A percentile compares a stretch with the other conserved stretches of the same genome.
Evolutionary conservation across 1,140 invertebrate genomes (phyloP).

Genomic region (Trypoxylus dichotomus): DNA sequence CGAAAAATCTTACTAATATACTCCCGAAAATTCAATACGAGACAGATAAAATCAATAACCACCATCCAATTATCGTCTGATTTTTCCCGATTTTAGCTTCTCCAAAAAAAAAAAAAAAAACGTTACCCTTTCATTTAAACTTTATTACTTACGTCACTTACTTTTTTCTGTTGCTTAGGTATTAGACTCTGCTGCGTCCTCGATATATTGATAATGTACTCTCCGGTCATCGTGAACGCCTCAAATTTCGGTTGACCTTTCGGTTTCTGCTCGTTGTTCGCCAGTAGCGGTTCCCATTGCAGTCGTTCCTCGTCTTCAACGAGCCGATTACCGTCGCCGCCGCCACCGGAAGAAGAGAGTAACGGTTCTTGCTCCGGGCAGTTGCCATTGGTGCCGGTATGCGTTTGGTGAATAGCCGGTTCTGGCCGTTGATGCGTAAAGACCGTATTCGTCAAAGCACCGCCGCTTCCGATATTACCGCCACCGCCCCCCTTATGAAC

Average conservation of each 20-base stretch:
- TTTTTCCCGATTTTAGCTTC: too few relatives aligned
- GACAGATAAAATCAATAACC: too few relatives aligned
- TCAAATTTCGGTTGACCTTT: slow-evolving; percentile 67
- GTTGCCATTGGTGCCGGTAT: slow-evolving; percentile 33
- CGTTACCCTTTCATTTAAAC: neutral
- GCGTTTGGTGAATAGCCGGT: slow-evolving; percentile 42
- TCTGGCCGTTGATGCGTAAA: slow-evolving; percentile 35
- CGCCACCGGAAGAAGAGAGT: slow-evolving; percentile 38
- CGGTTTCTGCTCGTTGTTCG: slow-evolving; percentile 48
- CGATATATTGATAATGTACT: slow-evolving; percentile 89
- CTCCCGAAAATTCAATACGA: too few relatives aligned
- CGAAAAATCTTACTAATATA: too few relatives aligned
- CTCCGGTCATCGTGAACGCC: slow-evolving; percentile 97
- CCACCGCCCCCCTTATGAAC: slow-evolving; percentile 26
- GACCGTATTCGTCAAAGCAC: slow-evolving; percentile 32
- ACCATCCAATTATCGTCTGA: too few relatives aligned
- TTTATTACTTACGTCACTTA: neutral
- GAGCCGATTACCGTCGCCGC: neutral
- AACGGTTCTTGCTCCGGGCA: slow-evolving; percentile 54
- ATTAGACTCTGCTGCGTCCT: slow-evolving; percentile 70
- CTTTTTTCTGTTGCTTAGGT: slow-evolving; percentile 64
- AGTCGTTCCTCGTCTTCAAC: slow-evolving; percentile 57
- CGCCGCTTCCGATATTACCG: neutral
- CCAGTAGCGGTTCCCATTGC: slow-evolving; percentile 59
- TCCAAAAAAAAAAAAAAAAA: too few relatives aligned